These are phyloP conservation scores for Antheraea yamamai DNA, from an alignment of 2,888 invertebrate genomes.

Conservation along the genomic window DNA sequence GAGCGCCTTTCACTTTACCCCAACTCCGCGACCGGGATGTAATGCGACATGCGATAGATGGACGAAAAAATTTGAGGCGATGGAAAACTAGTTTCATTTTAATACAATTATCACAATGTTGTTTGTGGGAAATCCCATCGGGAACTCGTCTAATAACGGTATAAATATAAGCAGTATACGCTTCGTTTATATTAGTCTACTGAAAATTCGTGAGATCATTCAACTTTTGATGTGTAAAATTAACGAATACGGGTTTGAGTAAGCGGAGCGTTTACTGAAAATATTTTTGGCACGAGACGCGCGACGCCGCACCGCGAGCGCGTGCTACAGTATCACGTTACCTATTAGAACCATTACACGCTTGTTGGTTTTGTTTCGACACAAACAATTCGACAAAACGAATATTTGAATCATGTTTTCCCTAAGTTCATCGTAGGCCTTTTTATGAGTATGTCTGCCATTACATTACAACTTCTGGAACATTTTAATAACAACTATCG, in stretches of 20 bases:
- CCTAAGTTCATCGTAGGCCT: no score
- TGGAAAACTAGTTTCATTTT: no score
- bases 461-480: no score
- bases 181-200: neutral
- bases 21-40: no score
- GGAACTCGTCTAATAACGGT: neutral
- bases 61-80: no score
- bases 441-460: no score
- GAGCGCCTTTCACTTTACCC: no score
- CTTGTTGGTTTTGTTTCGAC: neutral
- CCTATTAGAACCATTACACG: neutral
- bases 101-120: neutral
- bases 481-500: no score
- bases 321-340: neutral
- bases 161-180: neutral
- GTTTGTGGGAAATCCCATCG: neutral
- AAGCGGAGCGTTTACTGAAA: slow-evolving; percentile 2
- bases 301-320: neutral
- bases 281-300: slow-evolving; percentile 10
- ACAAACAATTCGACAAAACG: neutral
- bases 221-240: slow-evolving; percentile 11
- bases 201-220: slow-evolving; percentile 6
- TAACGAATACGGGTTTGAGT: slow-evolving; percentile 5
- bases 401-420: neutral
- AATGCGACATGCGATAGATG: no score